Base-by-base conservation (phyloP, 2,888 invertebrate species). In the Dicycla oo region DNA sequence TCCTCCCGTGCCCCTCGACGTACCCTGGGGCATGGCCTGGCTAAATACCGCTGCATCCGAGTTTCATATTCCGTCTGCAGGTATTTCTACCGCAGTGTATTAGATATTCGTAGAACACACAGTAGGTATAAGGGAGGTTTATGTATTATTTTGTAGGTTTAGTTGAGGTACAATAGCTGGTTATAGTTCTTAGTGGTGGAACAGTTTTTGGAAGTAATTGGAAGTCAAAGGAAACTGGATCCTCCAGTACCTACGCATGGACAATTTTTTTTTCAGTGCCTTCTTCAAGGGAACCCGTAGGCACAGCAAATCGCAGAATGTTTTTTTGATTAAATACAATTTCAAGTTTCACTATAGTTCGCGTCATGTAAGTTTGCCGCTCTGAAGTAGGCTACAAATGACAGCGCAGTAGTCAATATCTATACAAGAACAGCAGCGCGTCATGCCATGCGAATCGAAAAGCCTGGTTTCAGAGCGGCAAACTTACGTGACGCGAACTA, bases 21-120 rank as follows among this genome's bases (percentile, higher is more conserved):
- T 62, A 62, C 81, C 73, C 69, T 53, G 61, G 66, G 23, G 78
- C 68, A 71, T 56, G 58, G 61, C 72, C 69, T 71, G 72, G 75
- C 80, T 83, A 81, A 83, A 81, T 85, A 82, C 76, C 76, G 61
- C 68, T 85, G 80, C 82, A 82, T 70, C 65, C 78, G 75, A 80
- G 70, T 71, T 80, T 86, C 80, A 82, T 83, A 82, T 82, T 84
- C 69, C 54, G 54, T 77, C 74, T 80, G 74, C 78, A 82, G 76
- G 75, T 84, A 81, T 83, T 56, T 49, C 65, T 78, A 80, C 75
- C 76, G 71, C 69, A 75, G 43, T 51, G 60, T 66, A 74, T 83
- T 80, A 78, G 74, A 58, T 68, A 81, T 81, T 81, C 69, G 64
- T 54, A 49, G 34, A 68, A 67, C 67, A 77, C n/a, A 71, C 49